Evolutionary conservation across 2,797 vertebrate species (phyloP), one percentile per base, ranked within the genome.

Genomic region (Silurus aristotelis): DNA sequence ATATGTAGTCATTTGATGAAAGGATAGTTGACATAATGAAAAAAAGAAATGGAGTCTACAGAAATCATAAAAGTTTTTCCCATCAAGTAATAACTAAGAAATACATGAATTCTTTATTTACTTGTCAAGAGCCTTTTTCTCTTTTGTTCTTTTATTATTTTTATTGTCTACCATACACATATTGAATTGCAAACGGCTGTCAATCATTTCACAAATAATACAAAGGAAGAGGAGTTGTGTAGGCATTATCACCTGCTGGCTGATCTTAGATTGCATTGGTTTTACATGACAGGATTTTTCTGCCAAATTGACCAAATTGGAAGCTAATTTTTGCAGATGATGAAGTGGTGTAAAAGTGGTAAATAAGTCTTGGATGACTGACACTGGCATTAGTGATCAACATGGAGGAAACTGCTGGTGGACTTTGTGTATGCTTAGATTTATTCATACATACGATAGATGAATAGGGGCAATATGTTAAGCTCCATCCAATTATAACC

Each of bases 331-430:
- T 60, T 15, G 48, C 14, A 31, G 22, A 48, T 80, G 38, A 80
- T 17, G 7, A 80, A n/a, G n/a, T 52, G 78, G 43, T 80, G 77
- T 25, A 3, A 66, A 80, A 66, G 22, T 66, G 15, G 6, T 48
- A 80, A 80, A 80, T 80, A 64, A n/a, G 13, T 48, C 8, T 27
- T 76, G 52, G 46, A 55, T 73, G 52, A 76, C 73, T 76, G n/a
- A 76, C 15, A 76, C 8, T 4, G 75, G 10, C 56, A 60, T 2
- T 38, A 76, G 25, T 17, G n/a, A 46, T 46, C 20, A 1, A n/a
- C 31, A 64, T 6, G 38, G 27, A 78, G 71, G 20, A 73, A 73
- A 73, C 10, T 25, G 71, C 25, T 25, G 15, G n/a, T 56, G 48
- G 7, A 56, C 52, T 73, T 31, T 76, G 73, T 27, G 70, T 25